A percentile compares a stretch with the other conserved stretches of the same genome.
Conservation (phyloP, 2,888 invertebrate species). For the Leucozona laternaria region DNA sequence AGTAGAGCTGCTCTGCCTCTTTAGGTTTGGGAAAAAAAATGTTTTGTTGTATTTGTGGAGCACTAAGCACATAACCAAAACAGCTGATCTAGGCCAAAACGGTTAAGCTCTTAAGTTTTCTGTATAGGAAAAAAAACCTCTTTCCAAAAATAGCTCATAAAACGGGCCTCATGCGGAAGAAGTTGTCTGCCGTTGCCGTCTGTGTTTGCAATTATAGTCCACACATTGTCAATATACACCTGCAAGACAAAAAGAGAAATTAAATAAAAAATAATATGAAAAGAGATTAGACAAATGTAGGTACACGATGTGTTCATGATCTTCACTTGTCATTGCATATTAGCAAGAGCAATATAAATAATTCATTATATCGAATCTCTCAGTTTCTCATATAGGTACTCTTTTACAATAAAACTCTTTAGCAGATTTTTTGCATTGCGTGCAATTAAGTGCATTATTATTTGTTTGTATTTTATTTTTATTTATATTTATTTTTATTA, state of each 20-base stretch:
- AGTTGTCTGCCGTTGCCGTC: not conserved
- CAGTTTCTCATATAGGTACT: not conserved
- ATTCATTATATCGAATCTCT: constrained; percentile 26
- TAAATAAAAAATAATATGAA: not conserved
- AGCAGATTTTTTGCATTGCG: constrained; percentile 1
- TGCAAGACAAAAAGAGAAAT: not conserved
- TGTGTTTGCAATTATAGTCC: not conserved
- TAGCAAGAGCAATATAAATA: constrained; percentile 65
- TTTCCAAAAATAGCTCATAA: not conserved
- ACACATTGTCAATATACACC: not conserved
- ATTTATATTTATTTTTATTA: constrained; percentile 3
- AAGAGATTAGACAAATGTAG: constrained; percentile 7
- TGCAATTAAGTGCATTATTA: constrained; percentile 47
- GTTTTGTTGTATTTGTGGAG: constrained; percentile 12
- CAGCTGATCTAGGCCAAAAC: constrained; percentile 50
- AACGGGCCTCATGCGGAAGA: constrained; percentile 24
- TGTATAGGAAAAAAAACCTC: not conserved
- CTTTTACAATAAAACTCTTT: constrained; percentile 23
- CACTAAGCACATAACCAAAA: not conserved
- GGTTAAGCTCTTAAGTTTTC: constrained; percentile 34
- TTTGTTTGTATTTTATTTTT: constrained; percentile 8
- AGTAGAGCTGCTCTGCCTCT: not conserved
- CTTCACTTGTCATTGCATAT: constrained; percentile 49
- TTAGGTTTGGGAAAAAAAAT: not conserved
- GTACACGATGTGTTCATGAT: constrained; percentile 69